These are phyloP conservation scores for Serinus canaria DNA, from an alignment of 2,113 vertebrate genomes.

Conservation along the genomic window DNA sequence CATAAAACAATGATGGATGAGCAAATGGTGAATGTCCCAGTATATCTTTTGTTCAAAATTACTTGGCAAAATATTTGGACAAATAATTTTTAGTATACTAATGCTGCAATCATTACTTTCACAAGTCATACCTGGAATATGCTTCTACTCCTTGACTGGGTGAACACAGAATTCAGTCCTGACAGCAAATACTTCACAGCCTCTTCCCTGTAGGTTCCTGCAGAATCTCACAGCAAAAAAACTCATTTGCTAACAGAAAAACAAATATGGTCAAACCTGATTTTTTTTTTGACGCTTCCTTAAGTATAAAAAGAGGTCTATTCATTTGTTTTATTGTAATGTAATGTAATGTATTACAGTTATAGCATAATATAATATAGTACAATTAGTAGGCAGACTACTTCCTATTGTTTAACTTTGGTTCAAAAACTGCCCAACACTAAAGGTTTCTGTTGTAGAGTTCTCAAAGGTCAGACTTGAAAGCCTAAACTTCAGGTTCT, in stretches of 20 bases:
- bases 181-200: neutral
- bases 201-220: neutral
- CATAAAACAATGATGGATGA: neutral
- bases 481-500: constrained; percentile 70
- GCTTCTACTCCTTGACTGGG: neutral
- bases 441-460: constrained; percentile 12
- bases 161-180: neutral
- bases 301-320: neutral
- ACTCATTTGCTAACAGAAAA: neutral
- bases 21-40: neutral
- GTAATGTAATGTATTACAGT: neutral
- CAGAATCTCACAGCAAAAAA: neutral
- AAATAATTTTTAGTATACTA: neutral
- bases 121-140: neutral
- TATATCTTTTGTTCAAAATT: neutral
- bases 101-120: neutral
- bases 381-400: neutral
- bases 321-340: neutral
- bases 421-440: constrained; percentile 27
- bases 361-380: neutral
- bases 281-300: neutral
- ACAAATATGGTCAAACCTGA: neutral
- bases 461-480: constrained; percentile 70
- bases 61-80: neutral
- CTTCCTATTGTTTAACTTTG: neutral